Percentiles rank a stretch among this genome's conserved stretches.
phyloP scores from a whole-genome alignment of 1,140 invertebrate species.

The Drosophila malerkotliana region DNA sequence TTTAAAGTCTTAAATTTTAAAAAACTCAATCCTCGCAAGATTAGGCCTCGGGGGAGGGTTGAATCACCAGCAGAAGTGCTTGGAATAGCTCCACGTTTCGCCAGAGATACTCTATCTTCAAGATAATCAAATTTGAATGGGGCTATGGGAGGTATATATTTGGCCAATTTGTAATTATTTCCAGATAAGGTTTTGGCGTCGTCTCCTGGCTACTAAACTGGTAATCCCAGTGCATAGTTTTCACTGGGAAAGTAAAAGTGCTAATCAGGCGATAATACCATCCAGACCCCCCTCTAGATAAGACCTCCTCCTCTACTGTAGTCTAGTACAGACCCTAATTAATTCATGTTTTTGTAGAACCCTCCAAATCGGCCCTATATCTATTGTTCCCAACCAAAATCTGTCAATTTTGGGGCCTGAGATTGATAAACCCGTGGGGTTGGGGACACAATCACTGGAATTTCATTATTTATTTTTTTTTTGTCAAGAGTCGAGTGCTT shows the following conservation, averaged over 20 bases:
- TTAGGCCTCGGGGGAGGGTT: conserved; percentile 6
- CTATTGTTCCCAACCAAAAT: not conserved
- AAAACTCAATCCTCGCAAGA: conserved; percentile 28
- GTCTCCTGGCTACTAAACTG: not conserved
- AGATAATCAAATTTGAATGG: conserved; percentile 1
- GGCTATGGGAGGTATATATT: not conserved
- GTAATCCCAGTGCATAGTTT: conserved; percentile 27
- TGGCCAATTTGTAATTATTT: not conserved
- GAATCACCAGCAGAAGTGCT: conserved; percentile 8
- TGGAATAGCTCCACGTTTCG: too few relatives aligned
- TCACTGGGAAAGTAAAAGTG: conserved; percentile 57
- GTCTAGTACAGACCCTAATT: not conserved
- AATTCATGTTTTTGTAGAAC: conserved; percentile 33
- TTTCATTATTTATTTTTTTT: conserved; percentile 1
- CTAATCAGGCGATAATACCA: conserved; percentile 36
- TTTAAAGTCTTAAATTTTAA: conserved; percentile 16
- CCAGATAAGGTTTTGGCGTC: not conserved
- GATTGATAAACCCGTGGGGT: conserved; percentile 40
- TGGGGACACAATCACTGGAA: not conserved
- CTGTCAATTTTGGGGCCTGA: conserved; percentile 10
- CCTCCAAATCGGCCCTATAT: not conserved
- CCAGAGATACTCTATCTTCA: not conserved
- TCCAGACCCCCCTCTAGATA: conserved; percentile 11
- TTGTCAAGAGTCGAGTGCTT: not conserved
- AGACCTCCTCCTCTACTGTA: conserved; percentile 5